Evolutionary conservation across 2,888 invertebrate species (phyloP).

Genomic region (Leptopilina drosophilae): DNA sequence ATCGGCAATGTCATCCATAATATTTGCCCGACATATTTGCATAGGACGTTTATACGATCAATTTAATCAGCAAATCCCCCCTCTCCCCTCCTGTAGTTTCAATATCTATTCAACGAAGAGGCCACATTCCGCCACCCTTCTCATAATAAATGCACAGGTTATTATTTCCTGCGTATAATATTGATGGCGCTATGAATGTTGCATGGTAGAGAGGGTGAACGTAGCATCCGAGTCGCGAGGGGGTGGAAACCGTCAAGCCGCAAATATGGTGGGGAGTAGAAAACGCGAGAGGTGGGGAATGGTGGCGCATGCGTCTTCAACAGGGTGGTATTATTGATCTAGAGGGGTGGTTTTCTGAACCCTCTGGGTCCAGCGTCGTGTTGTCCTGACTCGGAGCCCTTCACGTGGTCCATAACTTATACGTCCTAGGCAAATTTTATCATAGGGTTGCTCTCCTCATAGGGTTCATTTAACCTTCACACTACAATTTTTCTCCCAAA

Average conservation of each 20-base stretch:
- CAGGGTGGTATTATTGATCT: conserved; percentile 75
- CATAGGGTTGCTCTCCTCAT: not conserved
- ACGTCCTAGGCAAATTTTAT: conserved; percentile 37
- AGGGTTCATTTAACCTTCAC: conserved; percentile 10
- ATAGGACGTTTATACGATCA: conserved; percentile 70
- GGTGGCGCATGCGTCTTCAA: conserved; percentile 68
- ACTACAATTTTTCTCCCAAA: not conserved
- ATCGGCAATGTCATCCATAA: conserved; percentile 55
- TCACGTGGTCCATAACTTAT: conserved; percentile 38
- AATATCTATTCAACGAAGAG: conserved; percentile 47
- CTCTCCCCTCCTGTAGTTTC: conserved; percentile 48
- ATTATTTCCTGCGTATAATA: conserved; percentile 76
- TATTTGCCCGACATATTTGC: conserved; percentile 65
- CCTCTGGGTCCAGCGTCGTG: conserved; percentile 52
- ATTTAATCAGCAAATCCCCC: conserved; percentile 62
- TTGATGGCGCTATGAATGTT: conserved; percentile 76
- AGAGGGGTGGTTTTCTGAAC: conserved; percentile 56
- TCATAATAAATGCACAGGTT: conserved; percentile 75
- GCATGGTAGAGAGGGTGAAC: conserved; percentile 68
- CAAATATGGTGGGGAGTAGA: conserved; percentile 49
- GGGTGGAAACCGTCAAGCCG: conserved; percentile 61
- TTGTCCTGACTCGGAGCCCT: conserved; percentile 40
- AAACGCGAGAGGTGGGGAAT: conserved; percentile 52
- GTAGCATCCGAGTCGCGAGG: conserved; percentile 58
- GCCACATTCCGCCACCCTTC: conserved; percentile 46